Base-by-base conservation (phyloP, 30 jellyfish, hydroid and myxozoan species). In the Sanderia malayensis region DNA sequence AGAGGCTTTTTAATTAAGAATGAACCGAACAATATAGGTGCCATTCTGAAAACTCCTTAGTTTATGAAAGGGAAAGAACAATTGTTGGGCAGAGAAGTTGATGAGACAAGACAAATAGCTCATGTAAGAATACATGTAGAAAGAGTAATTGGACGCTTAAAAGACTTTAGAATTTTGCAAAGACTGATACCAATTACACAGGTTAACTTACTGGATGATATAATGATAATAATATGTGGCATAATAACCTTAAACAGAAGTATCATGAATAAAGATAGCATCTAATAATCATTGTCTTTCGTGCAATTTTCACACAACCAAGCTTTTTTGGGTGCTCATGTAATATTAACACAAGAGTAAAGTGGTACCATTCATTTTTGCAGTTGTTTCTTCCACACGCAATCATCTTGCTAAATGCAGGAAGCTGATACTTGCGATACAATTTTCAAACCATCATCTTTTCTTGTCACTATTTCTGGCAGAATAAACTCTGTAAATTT, bases 41-140 rank as follows among this genome's bases (percentile, higher is more conserved):
- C 82, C 0, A 37, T 41, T 2, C 63, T 86, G 62, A 33, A 20
- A 46, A 81, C 80, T 20, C 89, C 96, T 23, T 21, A 47, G 2
- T 86, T 86, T 46, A 78, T 90, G 15, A 86, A 79, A 47, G 88
- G 96, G 15, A 86, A 86, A 61, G 52, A 22, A 13, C 90, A 86
- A 66, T 11, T 85, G 74, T 47, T 87, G 13, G 82, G 64, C 7
- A 76, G 76, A 69, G 96, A 66, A 9, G 86, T 76, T 25, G 86
- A 77, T 15, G 67, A n/a, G 49, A 22, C 78, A 27, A 67, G 87
- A 29, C 61, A 77, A 70, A 21, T 86, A 2, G 86, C 96, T 10
- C 37, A 78, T 68, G 96, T 77, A 9, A 58, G 96, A 8, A 86
- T 86, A 0, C 96, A 86, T 59, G 79, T 86, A 2, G 96, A 76